Evolutionary conservation across 2,113 vertebrate genomes (phyloP).

Genomic region (Pterocles gutturalis): DNA sequence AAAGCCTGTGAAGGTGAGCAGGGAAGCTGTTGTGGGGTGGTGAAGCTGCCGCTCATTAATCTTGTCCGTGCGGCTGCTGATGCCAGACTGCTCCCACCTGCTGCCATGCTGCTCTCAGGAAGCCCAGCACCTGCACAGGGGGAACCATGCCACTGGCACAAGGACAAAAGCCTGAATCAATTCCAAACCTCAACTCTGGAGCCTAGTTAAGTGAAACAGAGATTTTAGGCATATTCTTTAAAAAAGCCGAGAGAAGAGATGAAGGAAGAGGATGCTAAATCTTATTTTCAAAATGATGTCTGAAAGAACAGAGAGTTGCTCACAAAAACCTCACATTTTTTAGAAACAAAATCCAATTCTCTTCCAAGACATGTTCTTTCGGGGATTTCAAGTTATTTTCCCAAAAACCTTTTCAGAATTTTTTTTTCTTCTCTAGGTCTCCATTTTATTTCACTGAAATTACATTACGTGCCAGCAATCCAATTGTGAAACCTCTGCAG

Average conservation of each 20-base stretch:
- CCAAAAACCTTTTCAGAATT: not conserved
- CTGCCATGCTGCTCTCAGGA: not conserved
- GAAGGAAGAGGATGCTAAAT: not conserved
- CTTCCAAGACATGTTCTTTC: not conserved
- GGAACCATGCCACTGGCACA: not conserved
- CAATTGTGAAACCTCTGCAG: not conserved
- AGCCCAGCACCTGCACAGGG: not conserved
- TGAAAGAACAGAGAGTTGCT: not conserved
- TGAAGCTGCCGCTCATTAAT: not conserved
- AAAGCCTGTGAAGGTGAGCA: not conserved
- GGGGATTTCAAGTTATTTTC: not conserved
- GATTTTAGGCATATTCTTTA: not conserved
- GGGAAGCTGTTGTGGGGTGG: not conserved
- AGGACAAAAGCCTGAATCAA: not conserved
- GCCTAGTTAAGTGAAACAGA: not conserved
- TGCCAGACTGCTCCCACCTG: not conserved
- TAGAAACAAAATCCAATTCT: not conserved
- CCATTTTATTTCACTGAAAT: not conserved
- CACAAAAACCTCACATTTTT: fast-evolving
- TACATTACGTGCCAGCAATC: not conserved
- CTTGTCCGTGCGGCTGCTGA: not conserved
- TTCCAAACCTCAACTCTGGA: not conserved
- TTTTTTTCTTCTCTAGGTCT: not conserved
- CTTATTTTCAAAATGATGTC: not conserved
- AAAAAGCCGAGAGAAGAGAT: not conserved